Percentiles rank a stretch among this genome's conserved stretches.
phyloP scores from a whole-genome alignment of 1,140 invertebrate genomes.

The Parasteatoda tepidariorum region DNA sequence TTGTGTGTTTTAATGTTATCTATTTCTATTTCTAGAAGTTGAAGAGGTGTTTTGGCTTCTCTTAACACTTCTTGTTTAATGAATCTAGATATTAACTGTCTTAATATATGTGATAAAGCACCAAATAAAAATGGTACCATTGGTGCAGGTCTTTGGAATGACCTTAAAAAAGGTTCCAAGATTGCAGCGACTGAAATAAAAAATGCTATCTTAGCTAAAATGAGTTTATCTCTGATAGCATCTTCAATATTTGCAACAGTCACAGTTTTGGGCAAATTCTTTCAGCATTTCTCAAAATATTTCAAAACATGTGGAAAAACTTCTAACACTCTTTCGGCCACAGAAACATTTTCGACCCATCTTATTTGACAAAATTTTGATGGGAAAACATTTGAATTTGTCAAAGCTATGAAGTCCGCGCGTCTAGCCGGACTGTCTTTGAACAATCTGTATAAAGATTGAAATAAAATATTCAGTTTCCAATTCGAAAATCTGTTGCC shows the following conservation, averaged over 20 bases:
- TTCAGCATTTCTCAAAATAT: not conserved
- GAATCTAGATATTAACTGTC: no score
- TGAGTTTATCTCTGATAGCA: no score
- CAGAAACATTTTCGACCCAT: no score
- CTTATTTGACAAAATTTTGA: conserved; percentile 28
- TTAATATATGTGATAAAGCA: no score
- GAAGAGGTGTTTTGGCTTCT: no score
- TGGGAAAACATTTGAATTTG: conserved; percentile 15
- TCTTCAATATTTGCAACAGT: no score
- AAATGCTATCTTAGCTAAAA: no score
- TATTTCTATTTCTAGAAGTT: no score
- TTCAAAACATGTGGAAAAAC: conserved; percentile 14
- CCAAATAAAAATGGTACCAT: no score
- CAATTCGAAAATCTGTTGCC: conserved; percentile 3
- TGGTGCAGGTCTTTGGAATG: conserved; percentile 18
- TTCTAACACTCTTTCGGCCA: conserved; percentile 22
- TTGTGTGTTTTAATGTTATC: no score
- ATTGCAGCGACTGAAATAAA: conserved; percentile 10
- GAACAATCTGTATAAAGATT: conserved; percentile 34
- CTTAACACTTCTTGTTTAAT: no score
- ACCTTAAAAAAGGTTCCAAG: conserved; percentile 7
- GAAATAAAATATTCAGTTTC: no score
- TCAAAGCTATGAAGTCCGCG: conserved; percentile 6
- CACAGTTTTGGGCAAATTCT: not conserved
- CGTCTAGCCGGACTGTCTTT: conserved; percentile 47